Percentiles rank a stretch among this genome's conserved stretches.
phyloP scores from a whole-genome alignment of 2,113 vertebrate species.

The Sciurus niger region DNA sequence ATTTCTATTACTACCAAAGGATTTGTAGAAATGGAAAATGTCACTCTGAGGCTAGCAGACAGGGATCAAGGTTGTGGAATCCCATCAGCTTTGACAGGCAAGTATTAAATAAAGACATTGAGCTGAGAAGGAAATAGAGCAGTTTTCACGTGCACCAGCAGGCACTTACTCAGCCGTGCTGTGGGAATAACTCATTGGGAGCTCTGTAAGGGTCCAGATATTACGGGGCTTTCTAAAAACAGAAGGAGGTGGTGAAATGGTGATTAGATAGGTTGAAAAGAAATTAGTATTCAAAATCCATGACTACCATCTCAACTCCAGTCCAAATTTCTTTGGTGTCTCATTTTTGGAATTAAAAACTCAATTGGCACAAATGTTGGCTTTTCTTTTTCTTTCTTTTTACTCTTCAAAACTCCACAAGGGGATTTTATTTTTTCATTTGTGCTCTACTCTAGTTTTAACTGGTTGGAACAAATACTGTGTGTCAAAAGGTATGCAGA shows the following conservation, averaged over 20 bases:
- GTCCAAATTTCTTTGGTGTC: conserved; percentile 21
- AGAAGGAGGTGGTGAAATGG: background rate
- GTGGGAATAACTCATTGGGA: conserved; percentile 25
- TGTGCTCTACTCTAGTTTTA: background rate
- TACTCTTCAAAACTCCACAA: background rate
- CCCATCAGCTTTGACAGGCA: conserved; percentile 75
- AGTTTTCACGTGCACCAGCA: conserved; percentile 28
- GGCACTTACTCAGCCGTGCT: background rate
- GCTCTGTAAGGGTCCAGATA: background rate
- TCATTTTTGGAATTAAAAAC: conserved; percentile 17
- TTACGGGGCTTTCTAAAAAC: background rate
- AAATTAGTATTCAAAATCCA: conserved; percentile 38
- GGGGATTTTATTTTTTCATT: background rate
- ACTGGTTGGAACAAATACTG: background rate
- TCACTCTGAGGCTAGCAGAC: conserved; percentile 63
- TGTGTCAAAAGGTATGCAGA: background rate
- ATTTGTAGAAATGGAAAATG: conserved; percentile 79
- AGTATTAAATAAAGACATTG: conserved; percentile 72
- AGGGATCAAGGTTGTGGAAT: conserved; percentile 37
- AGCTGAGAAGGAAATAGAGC: conserved; percentile 60
- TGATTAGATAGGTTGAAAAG: background rate
- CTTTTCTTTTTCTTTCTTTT: background rate
- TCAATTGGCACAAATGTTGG: background rate
- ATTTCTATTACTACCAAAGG: conserved; percentile 73
- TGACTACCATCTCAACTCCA: background rate